Conservation (phyloP, 2,888 invertebrate species). For the Cyrtodaria siliqua region DNA sequence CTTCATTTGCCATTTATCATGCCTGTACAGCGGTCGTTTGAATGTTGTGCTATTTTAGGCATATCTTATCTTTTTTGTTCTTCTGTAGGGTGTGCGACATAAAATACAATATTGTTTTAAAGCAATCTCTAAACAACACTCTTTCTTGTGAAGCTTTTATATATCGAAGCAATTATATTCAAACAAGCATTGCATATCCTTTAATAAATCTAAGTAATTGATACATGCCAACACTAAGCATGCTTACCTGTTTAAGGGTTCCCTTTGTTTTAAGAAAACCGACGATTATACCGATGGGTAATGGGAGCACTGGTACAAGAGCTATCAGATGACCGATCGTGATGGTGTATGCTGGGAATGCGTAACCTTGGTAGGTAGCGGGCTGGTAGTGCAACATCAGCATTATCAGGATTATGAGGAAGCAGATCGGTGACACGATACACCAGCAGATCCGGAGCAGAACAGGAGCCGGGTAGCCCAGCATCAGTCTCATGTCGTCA, state of each 20-base stretch:
- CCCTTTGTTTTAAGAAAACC: constrained; percentile 17
- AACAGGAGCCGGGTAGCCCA: constrained; percentile 49
- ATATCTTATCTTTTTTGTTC: too few relatives aligned
- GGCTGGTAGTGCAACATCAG: constrained; percentile 37
- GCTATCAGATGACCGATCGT: constrained; percentile 38
- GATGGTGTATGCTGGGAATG: constrained; percentile 37
- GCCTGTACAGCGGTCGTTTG: too few relatives aligned
- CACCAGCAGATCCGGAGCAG: constrained; percentile 58
- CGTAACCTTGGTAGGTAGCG: constrained; percentile 41
- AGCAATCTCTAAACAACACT: too few relatives aligned
- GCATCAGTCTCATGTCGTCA: constrained; percentile 56
- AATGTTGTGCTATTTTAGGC: too few relatives aligned
- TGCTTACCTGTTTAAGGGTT: constrained; percentile 32
- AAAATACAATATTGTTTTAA: too few relatives aligned
- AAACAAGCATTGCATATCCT: background rate
- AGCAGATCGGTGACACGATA: constrained; percentile 40
- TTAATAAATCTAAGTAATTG: background rate
- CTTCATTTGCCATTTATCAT: too few relatives aligned
- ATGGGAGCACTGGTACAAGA: constrained; percentile 40
- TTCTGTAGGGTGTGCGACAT: too few relatives aligned
- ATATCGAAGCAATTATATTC: too few relatives aligned
- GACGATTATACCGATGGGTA: constrained; percentile 42
- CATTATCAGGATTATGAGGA: constrained; percentile 36
- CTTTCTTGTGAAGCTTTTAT: too few relatives aligned
- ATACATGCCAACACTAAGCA: too few relatives aligned